These are phyloP conservation scores for Actinemys pallida DNA, from an alignment of 2,113 vertebrate genomes.

Conservation along the genomic window DNA sequence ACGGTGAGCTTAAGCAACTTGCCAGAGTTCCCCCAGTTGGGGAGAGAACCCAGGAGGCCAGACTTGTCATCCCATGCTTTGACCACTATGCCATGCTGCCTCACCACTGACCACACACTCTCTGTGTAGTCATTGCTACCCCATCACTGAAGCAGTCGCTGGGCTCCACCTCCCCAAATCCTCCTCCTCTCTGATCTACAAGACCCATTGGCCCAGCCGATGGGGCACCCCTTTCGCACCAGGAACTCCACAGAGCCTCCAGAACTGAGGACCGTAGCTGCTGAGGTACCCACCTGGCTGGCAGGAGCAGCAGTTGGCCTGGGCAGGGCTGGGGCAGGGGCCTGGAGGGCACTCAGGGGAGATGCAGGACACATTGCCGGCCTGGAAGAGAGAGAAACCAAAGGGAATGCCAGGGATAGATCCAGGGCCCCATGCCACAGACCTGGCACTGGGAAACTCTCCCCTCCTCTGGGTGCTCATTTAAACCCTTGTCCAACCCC, in stretches of 20 bases:
- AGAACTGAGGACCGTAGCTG: background rate
- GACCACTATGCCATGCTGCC: background rate
- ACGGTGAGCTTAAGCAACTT: background rate
- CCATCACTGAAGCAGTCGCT: background rate
- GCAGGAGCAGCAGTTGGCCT: conserved; percentile 76
- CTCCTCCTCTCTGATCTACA: fast-evolving
- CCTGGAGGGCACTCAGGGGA: conserved; percentile 76
- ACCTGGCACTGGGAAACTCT: background rate
- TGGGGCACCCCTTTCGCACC: background rate
- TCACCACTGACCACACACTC: background rate
- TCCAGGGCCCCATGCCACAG: background rate
- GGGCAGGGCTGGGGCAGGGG: conserved; percentile 65
- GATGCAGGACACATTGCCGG: conserved; percentile 83
- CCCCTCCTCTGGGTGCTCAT: background rate
- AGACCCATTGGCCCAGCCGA: fast-evolving
- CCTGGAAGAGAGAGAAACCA: conserved; percentile 50
- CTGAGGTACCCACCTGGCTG: conserved; percentile 71
- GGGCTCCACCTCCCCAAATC: background rate
- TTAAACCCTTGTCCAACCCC: background rate
- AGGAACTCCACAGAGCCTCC: background rate
- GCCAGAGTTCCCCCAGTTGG: too few species aligned
- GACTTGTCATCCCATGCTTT: background rate
- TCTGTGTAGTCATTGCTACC: background rate
- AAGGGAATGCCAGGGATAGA: background rate
- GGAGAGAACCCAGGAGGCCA: background rate